Evolutionary conservation across 1,140 invertebrate genomes (phyloP).

Genomic region (Yoshiicerus persimilis): DNA sequence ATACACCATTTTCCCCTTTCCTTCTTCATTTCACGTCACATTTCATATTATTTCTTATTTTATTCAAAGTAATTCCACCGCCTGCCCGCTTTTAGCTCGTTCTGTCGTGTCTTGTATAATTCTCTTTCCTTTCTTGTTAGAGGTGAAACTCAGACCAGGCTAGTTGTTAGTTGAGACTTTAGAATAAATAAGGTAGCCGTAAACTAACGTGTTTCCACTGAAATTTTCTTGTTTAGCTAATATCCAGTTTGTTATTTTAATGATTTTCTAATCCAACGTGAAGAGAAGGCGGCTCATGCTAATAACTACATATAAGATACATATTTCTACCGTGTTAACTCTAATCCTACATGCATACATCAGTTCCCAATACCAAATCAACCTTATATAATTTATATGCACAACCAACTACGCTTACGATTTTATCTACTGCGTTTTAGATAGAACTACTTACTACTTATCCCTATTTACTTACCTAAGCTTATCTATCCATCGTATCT

Average conservation of each 20-base stretch:
- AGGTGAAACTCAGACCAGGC: not conserved
- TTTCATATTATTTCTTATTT: slow-evolving; percentile 7
- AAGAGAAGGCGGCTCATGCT: not conserved
- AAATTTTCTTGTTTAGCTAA: slow-evolving; percentile 7
- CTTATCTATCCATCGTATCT: not conserved
- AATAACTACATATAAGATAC: not conserved
- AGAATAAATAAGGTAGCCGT: not conserved
- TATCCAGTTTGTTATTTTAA: slow-evolving; percentile 26
- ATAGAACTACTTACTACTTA: not conserved
- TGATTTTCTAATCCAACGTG: slow-evolving; percentile 3
- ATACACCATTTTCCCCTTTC: not conserved
- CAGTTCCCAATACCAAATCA: not conserved
- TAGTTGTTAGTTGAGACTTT: not conserved
- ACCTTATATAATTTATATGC: not conserved
- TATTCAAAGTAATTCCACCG: not conserved
- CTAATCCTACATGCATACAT: not conserved
- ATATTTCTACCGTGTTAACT: no score
- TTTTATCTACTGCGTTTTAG: not conserved
- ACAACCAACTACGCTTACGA: not conserved
- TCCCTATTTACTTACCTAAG: not conserved
- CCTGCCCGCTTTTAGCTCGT: not conserved
- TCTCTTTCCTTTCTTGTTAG: not conserved
- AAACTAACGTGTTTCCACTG: not conserved
- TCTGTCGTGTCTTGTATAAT: slow-evolving; percentile 5
- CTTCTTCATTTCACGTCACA: not conserved